These are phyloP conservation scores for Mustelus asterias DNA, from an alignment of 2,113 vertebrate genomes.

Conservation along the genomic window DNA sequence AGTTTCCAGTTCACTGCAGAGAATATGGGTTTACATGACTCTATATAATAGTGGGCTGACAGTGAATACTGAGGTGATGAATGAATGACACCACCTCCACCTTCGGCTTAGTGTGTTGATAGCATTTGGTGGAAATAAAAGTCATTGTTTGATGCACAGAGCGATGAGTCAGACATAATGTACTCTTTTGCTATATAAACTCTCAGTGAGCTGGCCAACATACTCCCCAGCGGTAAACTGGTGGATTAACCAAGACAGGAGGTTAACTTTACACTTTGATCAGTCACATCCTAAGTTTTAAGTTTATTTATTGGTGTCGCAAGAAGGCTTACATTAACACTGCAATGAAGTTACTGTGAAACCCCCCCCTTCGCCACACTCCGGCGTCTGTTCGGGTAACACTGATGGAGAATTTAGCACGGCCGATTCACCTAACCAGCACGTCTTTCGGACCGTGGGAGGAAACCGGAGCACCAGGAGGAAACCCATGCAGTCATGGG, in stretches of 20 bases:
- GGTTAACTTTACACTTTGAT: neutral
- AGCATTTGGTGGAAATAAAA: neutral
- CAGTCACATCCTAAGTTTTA: neutral
- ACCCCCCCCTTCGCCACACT: too few relatives aligned
- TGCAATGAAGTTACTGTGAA: too few relatives aligned
- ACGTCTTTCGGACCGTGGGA: too few relatives aligned
- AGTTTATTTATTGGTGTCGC: too few relatives aligned
- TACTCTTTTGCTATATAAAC: neutral
- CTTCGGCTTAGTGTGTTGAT: neutral
- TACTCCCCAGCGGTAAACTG: neutral
- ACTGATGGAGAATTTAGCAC: too few relatives aligned
- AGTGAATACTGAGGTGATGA: neutral
- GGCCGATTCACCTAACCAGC: too few relatives aligned
- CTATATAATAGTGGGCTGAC: neutral
- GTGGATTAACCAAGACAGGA: neutral
- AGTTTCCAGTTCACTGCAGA: neutral
- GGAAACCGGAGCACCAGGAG: too few relatives aligned
- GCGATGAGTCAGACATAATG: neutral
- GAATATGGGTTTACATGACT: neutral
- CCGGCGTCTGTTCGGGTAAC: too few relatives aligned
- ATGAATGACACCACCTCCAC: neutral
- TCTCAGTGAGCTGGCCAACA: neutral
- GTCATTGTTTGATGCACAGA: neutral
- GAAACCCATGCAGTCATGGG: too few relatives aligned
- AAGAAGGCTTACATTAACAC: too few relatives aligned